Conservation (phyloP, 2,797 vertebrate genomes). For the Gastrophryne carolinensis region DNA sequence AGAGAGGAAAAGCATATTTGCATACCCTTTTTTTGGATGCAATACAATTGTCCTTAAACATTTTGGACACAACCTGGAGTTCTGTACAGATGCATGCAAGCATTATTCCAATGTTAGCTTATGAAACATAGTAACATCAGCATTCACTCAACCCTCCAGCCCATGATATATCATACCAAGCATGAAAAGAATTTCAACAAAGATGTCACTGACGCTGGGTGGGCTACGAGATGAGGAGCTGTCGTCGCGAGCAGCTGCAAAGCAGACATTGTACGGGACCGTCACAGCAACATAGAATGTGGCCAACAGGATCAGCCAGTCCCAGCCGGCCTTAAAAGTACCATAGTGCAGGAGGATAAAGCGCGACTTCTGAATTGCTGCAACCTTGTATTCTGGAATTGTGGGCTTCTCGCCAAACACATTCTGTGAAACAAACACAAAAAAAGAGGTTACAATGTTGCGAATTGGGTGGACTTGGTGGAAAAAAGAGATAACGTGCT, state of each 20-base stretch:
- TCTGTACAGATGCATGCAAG: too few species aligned
- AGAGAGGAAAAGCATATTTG: too few species aligned
- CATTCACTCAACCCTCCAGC: neutral
- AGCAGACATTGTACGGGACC: constrained; percentile 77
- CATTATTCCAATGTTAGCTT: too few species aligned
- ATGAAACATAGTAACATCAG: neutral
- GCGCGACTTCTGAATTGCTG: constrained; percentile 71
- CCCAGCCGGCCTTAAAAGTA: constrained; percentile 77
- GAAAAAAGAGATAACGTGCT: too few species aligned
- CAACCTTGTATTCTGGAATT: constrained; percentile 77
- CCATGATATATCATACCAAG: constrained; percentile 63
- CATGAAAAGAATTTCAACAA: constrained; percentile 78
- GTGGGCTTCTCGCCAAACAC: constrained; percentile 74
- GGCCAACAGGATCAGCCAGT: constrained; percentile 75
- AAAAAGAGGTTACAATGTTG: too few species aligned
- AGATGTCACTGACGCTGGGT: constrained; percentile 73
- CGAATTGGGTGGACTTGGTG: too few species aligned
- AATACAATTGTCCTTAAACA: too few species aligned
- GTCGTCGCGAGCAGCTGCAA: constrained; percentile 69
- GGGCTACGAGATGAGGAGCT: constrained; percentile 64
- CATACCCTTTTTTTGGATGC: too few species aligned
- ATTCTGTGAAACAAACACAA: constrained; percentile 58
- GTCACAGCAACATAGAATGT: constrained; percentile 78
- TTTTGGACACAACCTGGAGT: too few species aligned
- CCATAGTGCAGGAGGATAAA: constrained; percentile 77